phyloP scores from a whole-genome alignment of 2,888 invertebrate genomes.

The Polymixis lichenea region DNA sequence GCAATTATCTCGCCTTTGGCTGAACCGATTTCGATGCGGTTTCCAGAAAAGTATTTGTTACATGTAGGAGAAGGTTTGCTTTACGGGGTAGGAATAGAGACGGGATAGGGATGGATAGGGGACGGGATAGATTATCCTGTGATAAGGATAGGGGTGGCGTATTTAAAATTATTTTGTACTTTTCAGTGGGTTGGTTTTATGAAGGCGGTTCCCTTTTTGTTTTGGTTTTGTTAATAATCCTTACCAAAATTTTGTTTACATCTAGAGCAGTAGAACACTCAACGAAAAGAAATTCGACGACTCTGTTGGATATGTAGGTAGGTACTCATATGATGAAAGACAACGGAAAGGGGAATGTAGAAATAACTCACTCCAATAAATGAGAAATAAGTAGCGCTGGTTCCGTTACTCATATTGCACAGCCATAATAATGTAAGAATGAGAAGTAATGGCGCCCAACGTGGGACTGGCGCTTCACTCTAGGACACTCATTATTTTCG shows the following conservation, averaged over 20 bases:
- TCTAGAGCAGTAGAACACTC: background rate
- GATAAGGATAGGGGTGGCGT: too few relatives aligned
- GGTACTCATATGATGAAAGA: slow-evolving; percentile 39
- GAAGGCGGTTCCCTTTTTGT: too few relatives aligned
- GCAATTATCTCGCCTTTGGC: too few relatives aligned
- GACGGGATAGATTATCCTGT: too few relatives aligned
- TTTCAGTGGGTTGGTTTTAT: too few relatives aligned
- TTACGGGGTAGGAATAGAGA: too few relatives aligned
- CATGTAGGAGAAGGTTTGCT: too few relatives aligned
- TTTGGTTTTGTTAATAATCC: background rate
- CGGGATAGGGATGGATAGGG: too few relatives aligned
- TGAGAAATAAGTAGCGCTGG: slow-evolving; percentile 64
- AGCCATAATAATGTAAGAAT: slow-evolving; percentile 63
- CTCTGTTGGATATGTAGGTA: slow-evolving; percentile 12
- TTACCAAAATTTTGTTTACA: slow-evolving; percentile 6
- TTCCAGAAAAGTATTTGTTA: too few relatives aligned
- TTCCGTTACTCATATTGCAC: slow-evolving; percentile 59
- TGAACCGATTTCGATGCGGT: too few relatives aligned
- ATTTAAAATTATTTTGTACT: too few relatives aligned
- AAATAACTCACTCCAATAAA: slow-evolving; percentile 64
- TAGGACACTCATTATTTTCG: slow-evolving; percentile 62
- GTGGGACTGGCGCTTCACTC: slow-evolving; percentile 48
- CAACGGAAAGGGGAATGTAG: slow-evolving; percentile 36
- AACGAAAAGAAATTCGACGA: slow-evolving; percentile 1
- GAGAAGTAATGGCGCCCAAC: slow-evolving; percentile 66